Conservation (phyloP, 2,113 vertebrate species). For the Steatornis caripensis region DNA sequence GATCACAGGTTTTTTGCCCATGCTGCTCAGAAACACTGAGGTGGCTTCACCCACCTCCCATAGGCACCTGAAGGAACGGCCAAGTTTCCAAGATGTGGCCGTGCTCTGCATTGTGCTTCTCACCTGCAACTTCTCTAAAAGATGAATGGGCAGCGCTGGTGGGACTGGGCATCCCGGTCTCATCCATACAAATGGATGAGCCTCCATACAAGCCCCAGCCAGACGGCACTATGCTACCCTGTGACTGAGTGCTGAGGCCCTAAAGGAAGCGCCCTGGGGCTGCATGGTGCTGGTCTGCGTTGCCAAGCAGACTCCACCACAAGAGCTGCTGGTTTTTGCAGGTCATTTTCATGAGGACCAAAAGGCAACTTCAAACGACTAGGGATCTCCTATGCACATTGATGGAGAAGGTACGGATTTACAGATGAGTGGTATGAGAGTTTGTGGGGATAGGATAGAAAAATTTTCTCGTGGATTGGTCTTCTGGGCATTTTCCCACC, state of each 20-base stretch:
- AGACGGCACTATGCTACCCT: background rate
- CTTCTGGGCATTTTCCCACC: background rate
- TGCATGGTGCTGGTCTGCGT: background rate
- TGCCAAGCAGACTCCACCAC: background rate
- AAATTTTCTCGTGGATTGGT: background rate
- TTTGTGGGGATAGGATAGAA: background rate
- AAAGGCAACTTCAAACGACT: background rate
- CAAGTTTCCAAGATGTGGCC: background rate
- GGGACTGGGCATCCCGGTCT: background rate
- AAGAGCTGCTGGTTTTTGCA: background rate
- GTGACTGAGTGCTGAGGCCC: background rate
- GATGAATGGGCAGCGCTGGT: background rate
- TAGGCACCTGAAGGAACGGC: rapidly evolving
- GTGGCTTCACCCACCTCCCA: background rate
- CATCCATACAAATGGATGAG: background rate
- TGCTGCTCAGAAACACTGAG: background rate
- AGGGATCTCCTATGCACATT: too few species aligned
- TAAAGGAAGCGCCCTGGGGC: background rate
- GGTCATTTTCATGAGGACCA: rapidly evolving
- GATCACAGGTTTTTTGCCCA: background rate
- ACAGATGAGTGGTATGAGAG: background rate
- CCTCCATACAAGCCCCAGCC: background rate
- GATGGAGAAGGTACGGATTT: background rate
- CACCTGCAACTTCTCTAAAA: background rate
- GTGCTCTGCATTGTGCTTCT: background rate